Evolutionary conservation across 2,888 invertebrate species (phyloP).

Genomic region (Diadromus collaris): DNA sequence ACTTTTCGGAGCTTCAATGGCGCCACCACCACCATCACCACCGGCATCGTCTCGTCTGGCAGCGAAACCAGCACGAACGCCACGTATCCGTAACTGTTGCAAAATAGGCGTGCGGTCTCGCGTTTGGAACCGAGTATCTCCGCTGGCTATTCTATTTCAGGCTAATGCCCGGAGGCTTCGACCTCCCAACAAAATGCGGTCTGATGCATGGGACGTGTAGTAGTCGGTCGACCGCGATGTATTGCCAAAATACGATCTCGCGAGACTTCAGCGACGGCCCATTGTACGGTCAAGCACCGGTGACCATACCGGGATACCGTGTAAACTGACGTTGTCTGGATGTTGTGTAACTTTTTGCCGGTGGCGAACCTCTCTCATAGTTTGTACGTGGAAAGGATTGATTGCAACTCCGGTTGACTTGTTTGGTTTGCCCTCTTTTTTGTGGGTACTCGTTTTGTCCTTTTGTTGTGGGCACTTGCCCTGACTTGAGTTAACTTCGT

Average conservation of each 20-base stretch:
- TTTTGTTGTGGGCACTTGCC: too few species aligned
- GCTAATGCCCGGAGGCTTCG: constrained; percentile 60
- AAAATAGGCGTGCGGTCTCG: constrained; percentile 76
- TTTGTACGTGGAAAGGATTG: too few species aligned
- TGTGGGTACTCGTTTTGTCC: too few species aligned
- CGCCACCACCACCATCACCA: neutral
- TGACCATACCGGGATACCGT: constrained; percentile 29
- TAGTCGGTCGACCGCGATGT: constrained; percentile 48
- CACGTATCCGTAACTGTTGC: constrained; percentile 69
- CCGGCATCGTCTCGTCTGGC: neutral
- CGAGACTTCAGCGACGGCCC: constrained; percentile 25
- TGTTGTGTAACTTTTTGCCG: constrained; percentile 6
- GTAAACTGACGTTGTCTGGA: constrained; percentile 46
- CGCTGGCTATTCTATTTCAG: constrained; percentile 63
- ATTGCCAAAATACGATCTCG: constrained; percentile 45
- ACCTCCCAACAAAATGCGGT: constrained; percentile 26
- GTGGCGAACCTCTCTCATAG: neutral
- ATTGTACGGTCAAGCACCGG: constrained; percentile 17
- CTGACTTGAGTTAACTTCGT: neutral
- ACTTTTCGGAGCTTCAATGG: constrained; percentile 4
- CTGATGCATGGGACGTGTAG: constrained; percentile 32
- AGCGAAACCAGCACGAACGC: neutral
- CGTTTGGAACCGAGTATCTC: constrained; percentile 69
- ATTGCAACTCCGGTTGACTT: too few species aligned
- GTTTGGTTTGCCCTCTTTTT: too few species aligned